Percentiles rank a stretch among this genome's conserved stretches.
Conservation (phyloP, 2,113 vertebrate genomes). For the Pteruthius melanotis region DNA sequence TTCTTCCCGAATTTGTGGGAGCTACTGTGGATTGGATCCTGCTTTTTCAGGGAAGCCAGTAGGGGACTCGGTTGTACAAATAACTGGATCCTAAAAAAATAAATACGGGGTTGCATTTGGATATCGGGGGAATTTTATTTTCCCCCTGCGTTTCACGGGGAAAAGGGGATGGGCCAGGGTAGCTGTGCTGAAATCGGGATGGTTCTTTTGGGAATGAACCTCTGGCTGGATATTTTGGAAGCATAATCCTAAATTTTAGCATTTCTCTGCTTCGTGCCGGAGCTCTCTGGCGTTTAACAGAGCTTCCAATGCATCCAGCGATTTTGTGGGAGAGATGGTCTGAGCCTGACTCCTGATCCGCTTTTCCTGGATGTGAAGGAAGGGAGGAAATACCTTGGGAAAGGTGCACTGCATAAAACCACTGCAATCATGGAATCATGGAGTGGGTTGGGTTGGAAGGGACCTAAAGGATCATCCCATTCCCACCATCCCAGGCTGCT, state of each 20-base stretch:
- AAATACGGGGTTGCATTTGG: neutral
- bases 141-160: neutral
- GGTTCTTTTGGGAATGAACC: neutral
- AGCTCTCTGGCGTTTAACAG: neutral
- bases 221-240: neutral
- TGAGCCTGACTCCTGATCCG: neutral
- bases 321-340: neutral
- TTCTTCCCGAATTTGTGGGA: slow-evolving; percentile 48
- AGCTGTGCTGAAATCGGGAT: neutral
- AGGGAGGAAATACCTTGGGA: neutral
- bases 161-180: neutral
- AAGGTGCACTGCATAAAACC: neutral
- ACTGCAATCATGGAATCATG: neutral
- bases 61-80: slow-evolving; percentile 54
- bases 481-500: fast-evolving
- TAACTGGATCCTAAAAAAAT: slow-evolving; percentile 3
- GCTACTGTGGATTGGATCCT: slow-evolving; percentile 39
- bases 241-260: neutral
- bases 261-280: neutral
- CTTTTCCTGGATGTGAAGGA: neutral
- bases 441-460: neutral
- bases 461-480: too few relatives aligned
- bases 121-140: neutral
- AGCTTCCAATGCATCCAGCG: neutral
- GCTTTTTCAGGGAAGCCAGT: slow-evolving; percentile 47